Conservation (phyloP, 2,113 vertebrate genomes). For the Scartelaos histophorus region DNA sequence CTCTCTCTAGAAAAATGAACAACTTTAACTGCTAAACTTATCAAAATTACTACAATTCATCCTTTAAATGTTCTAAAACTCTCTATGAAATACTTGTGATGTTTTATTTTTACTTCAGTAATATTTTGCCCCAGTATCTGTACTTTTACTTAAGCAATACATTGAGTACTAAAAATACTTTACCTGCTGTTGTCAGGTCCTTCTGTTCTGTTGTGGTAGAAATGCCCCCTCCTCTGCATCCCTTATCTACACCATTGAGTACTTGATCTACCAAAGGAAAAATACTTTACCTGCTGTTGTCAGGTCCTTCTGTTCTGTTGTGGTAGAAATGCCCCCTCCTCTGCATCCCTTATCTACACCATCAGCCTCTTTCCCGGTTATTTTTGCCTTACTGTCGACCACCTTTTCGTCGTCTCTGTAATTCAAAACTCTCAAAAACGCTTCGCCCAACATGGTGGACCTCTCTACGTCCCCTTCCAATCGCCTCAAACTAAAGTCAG, state of each 20-base stretch:
- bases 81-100: no score
- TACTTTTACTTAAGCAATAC: no score
- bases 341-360: neutral
- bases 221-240: neutral
- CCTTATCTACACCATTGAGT: neutral
- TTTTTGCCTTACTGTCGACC: conserved; percentile 8
- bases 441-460: conserved; percentile 70
- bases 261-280: neutral
- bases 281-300: conserved; percentile 49
- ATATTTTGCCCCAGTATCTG: no score
- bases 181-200: conserved; percentile 50
- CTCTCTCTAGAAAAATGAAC: no score
- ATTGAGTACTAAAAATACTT: neutral
- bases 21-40: no score
- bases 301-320: conserved; percentile 9
- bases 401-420: conserved; percentile 60
- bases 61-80: no score
- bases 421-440: conserved; percentile 60
- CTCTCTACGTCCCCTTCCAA: neutral
- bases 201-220: conserved; percentile 2
- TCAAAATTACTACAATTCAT: no score
- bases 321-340: neutral
- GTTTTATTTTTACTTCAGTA: no score
- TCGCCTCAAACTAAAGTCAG: neutral
- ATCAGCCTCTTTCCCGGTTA: conserved; percentile 5